phyloP scores from a whole-genome alignment of 2,113 vertebrate species.

The Crypturellus undulatus region DNA sequence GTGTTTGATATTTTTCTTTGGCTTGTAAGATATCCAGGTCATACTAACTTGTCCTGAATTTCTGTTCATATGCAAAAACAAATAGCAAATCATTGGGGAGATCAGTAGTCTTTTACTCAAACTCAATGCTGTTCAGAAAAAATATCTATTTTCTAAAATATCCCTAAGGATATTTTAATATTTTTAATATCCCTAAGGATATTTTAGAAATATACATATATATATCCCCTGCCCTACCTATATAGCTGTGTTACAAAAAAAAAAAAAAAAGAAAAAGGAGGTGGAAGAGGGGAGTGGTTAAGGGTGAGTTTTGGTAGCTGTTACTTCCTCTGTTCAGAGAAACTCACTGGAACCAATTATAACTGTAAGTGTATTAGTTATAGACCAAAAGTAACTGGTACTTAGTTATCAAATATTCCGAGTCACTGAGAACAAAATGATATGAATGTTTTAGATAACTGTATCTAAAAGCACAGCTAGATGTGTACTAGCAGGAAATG shows the following conservation, averaged over 20 bases:
- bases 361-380: background rate
- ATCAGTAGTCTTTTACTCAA: background rate
- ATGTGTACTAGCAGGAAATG: background rate
- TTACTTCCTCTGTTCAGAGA: background rate
- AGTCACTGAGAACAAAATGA: background rate
- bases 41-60: background rate
- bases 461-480: background rate
- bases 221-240: background rate
- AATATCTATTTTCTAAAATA: background rate
- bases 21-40: background rate
- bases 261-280: background rate
- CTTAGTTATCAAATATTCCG: background rate
- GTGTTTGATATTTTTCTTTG: background rate
- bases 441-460: background rate
- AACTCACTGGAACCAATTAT: background rate
- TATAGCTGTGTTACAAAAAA: background rate
- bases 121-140: background rate
- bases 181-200: background rate
- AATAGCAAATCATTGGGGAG: background rate
- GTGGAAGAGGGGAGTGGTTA: rapidly evolving
- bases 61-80: background rate
- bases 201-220: background rate
- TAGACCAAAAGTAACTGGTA: background rate
- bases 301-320: background rate
- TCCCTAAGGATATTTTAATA: background rate